Conservation (phyloP, 2,888 invertebrate genomes). For the Mythimna impura region DNA sequence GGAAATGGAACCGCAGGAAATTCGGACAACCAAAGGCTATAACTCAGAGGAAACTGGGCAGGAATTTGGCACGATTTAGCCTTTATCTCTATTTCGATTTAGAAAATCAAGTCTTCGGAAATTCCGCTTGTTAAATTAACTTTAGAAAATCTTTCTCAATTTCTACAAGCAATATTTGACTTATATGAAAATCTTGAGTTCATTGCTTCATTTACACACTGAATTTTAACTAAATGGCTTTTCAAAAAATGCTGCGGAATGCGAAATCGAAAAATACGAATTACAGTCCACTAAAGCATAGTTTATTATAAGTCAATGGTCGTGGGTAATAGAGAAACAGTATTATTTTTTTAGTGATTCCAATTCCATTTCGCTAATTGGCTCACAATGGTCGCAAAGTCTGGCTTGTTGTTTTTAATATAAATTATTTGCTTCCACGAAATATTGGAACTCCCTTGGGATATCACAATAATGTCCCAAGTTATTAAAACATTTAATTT, state of each 20-base stretch:
- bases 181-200: constrained; percentile 13
- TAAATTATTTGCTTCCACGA: constrained; percentile 35
- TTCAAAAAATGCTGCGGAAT: constrained; percentile 7
- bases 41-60: constrained; percentile 40
- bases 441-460: constrained; percentile 17
- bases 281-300: constrained; percentile 40
- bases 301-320: constrained; percentile 37
- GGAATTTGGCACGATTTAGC: constrained; percentile 49
- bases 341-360: constrained; percentile 44
- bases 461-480: constrained; percentile 8
- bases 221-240: constrained; percentile 17
- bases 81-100: constrained; percentile 36
- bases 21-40: constrained; percentile 32
- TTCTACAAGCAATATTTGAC: not conserved
- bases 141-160: constrained; percentile 24
- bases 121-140: constrained; percentile 24
- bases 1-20: constrained; percentile 28
- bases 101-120: constrained; percentile 32
- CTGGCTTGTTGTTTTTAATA: constrained; percentile 35
- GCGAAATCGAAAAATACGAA: constrained; percentile 12
- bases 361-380: constrained; percentile 71
- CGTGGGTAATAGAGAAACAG: constrained; percentile 33
- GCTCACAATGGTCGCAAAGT: constrained; percentile 56
- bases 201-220: constrained; percentile 9
- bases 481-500: constrained; percentile 16